A percentile compares a stretch with the other conserved stretches of the same genome.
Evolutionary conservation across 1,140 invertebrate genomes (phyloP).

Genomic region (Anadara kagoshimensis): DNA sequence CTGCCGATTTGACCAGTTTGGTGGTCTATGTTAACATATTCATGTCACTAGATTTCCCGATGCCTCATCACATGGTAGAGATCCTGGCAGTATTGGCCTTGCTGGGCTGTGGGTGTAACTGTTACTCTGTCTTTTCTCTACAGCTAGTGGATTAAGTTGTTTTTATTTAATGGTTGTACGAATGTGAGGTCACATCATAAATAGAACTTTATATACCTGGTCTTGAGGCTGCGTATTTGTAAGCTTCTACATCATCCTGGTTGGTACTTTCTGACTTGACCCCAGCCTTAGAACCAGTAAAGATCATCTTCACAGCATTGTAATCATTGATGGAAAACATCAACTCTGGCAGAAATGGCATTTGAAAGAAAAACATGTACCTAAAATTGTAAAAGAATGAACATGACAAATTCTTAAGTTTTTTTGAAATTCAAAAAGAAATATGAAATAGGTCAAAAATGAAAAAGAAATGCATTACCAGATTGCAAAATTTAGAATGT

Average conservation of each 20-base stretch:
- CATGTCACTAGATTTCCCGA: not conserved
- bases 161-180: not conserved
- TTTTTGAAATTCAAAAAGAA: too few species aligned
- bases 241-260: conserved; percentile 79
- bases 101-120: not conserved
- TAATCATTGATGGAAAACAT: conserved; percentile 79
- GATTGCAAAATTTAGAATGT: not conserved
- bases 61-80: not conserved
- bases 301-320: conserved; percentile 78
- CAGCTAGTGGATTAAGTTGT: not conserved
- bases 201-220: conserved; percentile 30
- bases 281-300: conserved; percentile 75
- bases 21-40: not conserved
- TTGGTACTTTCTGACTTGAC: conserved; percentile 66
- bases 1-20: too few species aligned
- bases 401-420: too few species aligned
- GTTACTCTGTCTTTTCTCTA: not conserved
- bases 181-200: not conserved
- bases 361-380: conserved; percentile 85
- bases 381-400: conserved; percentile 68
- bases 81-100: not conserved
- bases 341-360: conserved; percentile 83
- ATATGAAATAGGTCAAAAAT: not conserved
- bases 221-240: conserved; percentile 83
- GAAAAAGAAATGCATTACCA: not conserved